Percentiles rank a stretch among this genome's conserved stretches.
Conservation (phyloP, 2,888 invertebrate species). For the Acanthoscelides obtectus region DNA sequence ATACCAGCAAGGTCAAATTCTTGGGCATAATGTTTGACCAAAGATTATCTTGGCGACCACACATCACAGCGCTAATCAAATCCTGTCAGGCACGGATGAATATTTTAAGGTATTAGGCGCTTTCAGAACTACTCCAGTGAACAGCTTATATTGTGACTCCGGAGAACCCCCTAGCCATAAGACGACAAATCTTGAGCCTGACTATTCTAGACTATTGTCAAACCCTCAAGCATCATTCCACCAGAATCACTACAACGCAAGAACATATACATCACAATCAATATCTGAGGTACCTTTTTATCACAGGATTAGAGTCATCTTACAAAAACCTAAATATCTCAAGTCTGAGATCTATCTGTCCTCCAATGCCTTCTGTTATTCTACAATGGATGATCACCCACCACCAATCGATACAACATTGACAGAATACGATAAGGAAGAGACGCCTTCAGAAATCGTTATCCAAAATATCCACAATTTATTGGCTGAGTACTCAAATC, state of each 20-base stretch:
- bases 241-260: background rate
- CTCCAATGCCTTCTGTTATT: background rate
- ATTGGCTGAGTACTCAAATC: background rate
- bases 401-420: background rate
- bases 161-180: background rate
- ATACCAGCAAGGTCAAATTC: background rate
- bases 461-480: background rate
- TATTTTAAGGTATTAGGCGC: slow-evolving; percentile 1
- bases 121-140: background rate
- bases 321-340: background rate
- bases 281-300: no score
- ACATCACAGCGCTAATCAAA: slow-evolving; percentile 1
- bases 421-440: background rate
- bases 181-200: background rate
- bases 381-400: background rate
- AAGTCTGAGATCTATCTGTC: background rate
- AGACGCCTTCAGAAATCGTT: background rate
- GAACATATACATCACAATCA: background rate
- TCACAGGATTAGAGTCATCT: background rate
- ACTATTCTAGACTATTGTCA: background rate
- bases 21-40: slow-evolving; percentile 1
- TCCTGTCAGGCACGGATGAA: slow-evolving; percentile 4
- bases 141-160: background rate
- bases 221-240: background rate
- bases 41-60: background rate